Percentiles rank a stretch among this genome's conserved stretches.
Conservation (phyloP, 2,797 vertebrate species). For the Lacerta bilineata region DNA sequence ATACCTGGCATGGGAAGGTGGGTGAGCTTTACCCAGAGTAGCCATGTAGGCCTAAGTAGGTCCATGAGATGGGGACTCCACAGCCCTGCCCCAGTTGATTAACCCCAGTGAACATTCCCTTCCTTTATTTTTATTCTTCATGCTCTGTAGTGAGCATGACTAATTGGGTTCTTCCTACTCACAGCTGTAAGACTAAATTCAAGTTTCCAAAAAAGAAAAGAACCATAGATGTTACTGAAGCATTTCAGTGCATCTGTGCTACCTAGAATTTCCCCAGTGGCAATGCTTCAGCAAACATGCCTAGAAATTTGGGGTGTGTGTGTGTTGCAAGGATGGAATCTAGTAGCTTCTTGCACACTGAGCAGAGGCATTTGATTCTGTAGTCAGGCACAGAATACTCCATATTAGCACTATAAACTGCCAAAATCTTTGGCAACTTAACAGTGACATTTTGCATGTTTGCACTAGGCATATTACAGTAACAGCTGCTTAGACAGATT, state of each 20-base stretch:
- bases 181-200: constrained; percentile 41
- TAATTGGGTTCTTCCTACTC: constrained; percentile 34
- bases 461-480: constrained; percentile 62
- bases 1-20: too few relatives aligned
- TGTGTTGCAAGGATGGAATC: neutral
- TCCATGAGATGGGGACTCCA: too few relatives aligned
- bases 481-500: constrained; percentile 84
- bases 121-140: neutral
- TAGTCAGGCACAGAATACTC: constrained; percentile 42
- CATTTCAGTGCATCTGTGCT: neutral
- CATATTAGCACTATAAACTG: constrained; percentile 22
- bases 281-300: constrained; percentile 8
- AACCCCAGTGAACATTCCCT: neutral
- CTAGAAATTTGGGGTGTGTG: constrained; percentile 12
- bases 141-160: neutral
- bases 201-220: constrained; percentile 32
- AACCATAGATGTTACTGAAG: neutral
- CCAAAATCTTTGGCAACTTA: constrained; percentile 68
- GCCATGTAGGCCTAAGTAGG: too few relatives aligned
- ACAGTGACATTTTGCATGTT: constrained; percentile 65
- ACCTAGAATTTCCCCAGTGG: constrained; percentile 28
- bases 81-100: neutral
- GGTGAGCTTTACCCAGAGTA: too few relatives aligned
- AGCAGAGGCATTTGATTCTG: neutral
- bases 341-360: constrained; percentile 3